Evolutionary conservation across 2,113 vertebrate genomes (phyloP).

Genomic region (Conger conger): DNA sequence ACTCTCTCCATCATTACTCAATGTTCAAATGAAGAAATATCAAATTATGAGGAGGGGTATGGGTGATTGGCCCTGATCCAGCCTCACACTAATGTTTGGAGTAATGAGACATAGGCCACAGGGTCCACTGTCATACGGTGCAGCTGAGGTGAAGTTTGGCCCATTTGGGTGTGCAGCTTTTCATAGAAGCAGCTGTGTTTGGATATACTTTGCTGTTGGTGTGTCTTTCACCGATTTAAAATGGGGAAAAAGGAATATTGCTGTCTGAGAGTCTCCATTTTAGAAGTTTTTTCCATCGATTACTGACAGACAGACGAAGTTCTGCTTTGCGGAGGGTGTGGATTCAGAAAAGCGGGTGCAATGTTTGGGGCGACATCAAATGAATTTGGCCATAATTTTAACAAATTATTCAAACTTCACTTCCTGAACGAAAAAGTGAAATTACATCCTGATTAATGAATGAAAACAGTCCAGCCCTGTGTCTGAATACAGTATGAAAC

Average conservation of each 20-base stretch:
- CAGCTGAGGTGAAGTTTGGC: not conserved
- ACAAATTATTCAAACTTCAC: not conserved
- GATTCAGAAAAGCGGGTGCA: not conserved
- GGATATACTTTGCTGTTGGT: not conserved
- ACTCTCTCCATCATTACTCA: not conserved
- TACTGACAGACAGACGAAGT: not conserved
- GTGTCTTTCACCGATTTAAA: not conserved
- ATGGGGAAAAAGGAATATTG: not conserved
- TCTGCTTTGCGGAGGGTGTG: not conserved
- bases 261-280: not conserved
- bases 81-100: not conserved
- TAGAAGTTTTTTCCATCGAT: not conserved
- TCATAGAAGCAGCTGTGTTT: not conserved
- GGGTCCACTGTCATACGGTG: not conserved
- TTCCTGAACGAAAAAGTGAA: not conserved
- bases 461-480: not conserved
- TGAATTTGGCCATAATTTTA: not conserved
- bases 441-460: too few relatives aligned
- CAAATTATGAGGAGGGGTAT: not conserved
- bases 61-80: not conserved
- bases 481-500: not conserved
- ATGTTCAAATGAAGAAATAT: not conserved
- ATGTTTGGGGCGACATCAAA: not conserved
- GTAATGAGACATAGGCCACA: not conserved
- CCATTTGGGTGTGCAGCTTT: not conserved